Evolutionary conservation across 2,888 invertebrate species (phyloP), one percentile per base, ranked within the genome.

Genomic region (Nezara viridula): DNA sequence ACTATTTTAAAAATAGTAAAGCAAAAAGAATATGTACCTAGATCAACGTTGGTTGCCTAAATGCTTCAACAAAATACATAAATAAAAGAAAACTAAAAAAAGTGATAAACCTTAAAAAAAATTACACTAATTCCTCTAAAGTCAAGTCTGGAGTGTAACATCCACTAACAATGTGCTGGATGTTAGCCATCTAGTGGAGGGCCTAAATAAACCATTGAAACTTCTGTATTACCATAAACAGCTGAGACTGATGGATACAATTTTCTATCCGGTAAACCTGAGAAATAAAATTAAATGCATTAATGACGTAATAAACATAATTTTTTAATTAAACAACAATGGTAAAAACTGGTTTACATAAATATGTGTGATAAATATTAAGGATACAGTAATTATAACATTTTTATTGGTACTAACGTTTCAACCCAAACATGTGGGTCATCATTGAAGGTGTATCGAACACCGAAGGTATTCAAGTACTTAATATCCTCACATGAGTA

Each of bases 171-270:
- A 73, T 19, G 7, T 73, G 66, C 49, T 88, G 49, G 50, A 66
- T 88, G 89, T 90, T 89, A 98, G 94, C 98, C 98, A 95, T 98
- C 98, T 92, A 98, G 93, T n/a, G 99, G 99, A 91, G 97, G 96
- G 91, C 99, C 99, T 92, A 98, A 94, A 93, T 99, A 99, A 81
- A 99, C 98, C 98, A 99, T 99, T 60, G 99, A 98, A 73, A 99
- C 98, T 95, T 99, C 99, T 86, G 99, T 99, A 93, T 99, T 99
- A 90, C 99, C 99, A 94, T 99, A 99, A 21, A 99, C 99, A 90
- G 99, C 99, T 86, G 99, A 98, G 88, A 99, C 97, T 90, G 99
- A 97, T 90, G 99, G 99, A 93, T 96, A 99, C 89, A 99, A 94
- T 90, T 91, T 91, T 90, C 91, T 91, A 89, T 97, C 97, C 89